These are phyloP conservation scores for Chionodraco myersi DNA, from an alignment of 2,113 vertebrate genomes.

Conservation along the genomic window DNA sequence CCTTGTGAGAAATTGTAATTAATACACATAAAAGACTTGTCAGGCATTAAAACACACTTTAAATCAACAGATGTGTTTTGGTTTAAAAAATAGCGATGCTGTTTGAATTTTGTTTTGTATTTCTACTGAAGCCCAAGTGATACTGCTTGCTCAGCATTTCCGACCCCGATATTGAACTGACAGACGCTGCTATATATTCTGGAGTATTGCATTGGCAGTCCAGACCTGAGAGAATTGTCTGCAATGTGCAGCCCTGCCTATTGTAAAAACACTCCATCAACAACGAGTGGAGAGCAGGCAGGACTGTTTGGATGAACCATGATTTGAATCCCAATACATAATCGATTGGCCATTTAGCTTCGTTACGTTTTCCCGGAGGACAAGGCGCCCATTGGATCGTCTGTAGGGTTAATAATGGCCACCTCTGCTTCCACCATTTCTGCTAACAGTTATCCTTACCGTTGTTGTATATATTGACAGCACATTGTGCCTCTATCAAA, in stretches of 20 bases:
- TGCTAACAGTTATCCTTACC: not conserved
- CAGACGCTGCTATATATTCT: conserved; percentile 11
- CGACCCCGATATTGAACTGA: conserved; percentile 5
- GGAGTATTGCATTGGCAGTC: not conserved
- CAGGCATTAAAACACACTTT: conserved; percentile 2
- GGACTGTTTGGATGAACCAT: not conserved
- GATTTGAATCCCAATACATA: not conserved
- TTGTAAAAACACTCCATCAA: not conserved
- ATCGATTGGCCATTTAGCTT: not conserved
- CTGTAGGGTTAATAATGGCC: too few species aligned
- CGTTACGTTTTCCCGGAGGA: not conserved
- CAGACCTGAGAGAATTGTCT: not conserved
- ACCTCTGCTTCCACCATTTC: not conserved
- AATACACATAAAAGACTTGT: too few species aligned
- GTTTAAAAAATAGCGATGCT: not conserved
- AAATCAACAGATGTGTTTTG: not conserved
- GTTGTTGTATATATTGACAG: not conserved
- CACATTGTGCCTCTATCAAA: not conserved
- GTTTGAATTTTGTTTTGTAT: conserved; percentile 7
- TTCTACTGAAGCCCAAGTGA: not conserved
- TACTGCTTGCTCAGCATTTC: conserved; percentile 4
- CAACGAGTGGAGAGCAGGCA: not conserved
- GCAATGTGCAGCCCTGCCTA: not conserved
- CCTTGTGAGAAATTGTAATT: too few species aligned
- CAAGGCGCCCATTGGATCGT: not conserved